Evolutionary conservation across 2,888 invertebrate genomes (phyloP), one percentile per base, ranked within the genome.

Genomic region (Lordiphosa fenestrarum): DNA sequence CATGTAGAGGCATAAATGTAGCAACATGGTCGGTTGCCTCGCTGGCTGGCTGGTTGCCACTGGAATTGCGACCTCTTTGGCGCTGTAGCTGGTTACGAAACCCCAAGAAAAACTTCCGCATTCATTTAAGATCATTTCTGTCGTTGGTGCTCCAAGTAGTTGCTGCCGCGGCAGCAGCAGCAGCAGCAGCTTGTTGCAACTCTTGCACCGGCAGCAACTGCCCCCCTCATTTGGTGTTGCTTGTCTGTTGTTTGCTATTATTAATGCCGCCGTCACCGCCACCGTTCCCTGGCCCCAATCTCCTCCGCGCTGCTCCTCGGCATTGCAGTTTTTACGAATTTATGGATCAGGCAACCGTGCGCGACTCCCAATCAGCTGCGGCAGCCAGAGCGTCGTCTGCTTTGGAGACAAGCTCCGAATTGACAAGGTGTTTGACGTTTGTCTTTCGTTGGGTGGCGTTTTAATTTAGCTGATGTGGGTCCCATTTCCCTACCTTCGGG

Each of bases 111-210:
- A 88, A 87, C 88, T 88, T 88, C 88, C 88, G 88, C 88, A 88
- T 88, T 88, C 88, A 88, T 88, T 88, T 87, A 84, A 88, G 87
- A 88, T 88, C 87, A 87, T 87, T 88, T 86, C 86, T 87, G 86
- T 86, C 86, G 86, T 80, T 86, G 72, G 60, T 73, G 82, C 78
- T 73, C 58, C 76, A 72, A 81, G 75, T 73, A 66, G 72, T 65
- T 76, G 76, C 53, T 69, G 75, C 33, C 62, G 69, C 30, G 58
- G 65, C 30, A 59, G 63, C 10, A 62, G 58, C 7, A 59, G 63
- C 10, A 62, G 58, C 7, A 59, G 62, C 13, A 67, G 64, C 35
- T 46, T 69, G 67, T 37, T 59, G 61, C 37, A 57, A 66, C 38
- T 60, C 63, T 21, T 64, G 69, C 55, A 62, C 69, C 56, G 61